phyloP scores from a whole-genome alignment of 2,888 invertebrate species.

The Lissocephala sabroskyi region DNA sequence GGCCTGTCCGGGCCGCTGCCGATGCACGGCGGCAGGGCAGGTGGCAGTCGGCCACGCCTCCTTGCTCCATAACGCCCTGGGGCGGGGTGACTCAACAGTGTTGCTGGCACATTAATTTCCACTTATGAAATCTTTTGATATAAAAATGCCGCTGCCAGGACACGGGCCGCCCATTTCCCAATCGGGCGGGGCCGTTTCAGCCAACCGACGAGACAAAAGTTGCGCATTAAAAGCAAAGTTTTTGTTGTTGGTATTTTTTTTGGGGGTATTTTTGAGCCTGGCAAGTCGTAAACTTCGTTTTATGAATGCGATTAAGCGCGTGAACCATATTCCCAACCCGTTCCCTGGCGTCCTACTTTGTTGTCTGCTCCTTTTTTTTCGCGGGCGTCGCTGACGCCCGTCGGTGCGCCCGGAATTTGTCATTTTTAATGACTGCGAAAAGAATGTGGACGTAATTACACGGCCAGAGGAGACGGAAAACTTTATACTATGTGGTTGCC shows the following conservation, averaged over 20 bases:
- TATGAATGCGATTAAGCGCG: slow-evolving; percentile 62
- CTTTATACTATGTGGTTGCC: slow-evolving; percentile 23
- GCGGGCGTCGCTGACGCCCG: no score
- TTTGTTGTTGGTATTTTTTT: no score
- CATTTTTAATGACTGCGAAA: slow-evolving; percentile 60
- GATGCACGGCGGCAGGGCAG: neutral
- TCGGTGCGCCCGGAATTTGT: slow-evolving; percentile 50
- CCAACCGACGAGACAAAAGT: slow-evolving; percentile 19
- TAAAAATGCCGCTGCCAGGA: slow-evolving; percentile 35
- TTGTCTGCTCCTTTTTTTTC: no score
- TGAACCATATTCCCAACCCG: slow-evolving; percentile 52
- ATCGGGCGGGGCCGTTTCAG: slow-evolving; percentile 10
- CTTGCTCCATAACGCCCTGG: slow-evolving; percentile 1
- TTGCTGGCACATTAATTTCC: slow-evolving; percentile 40
- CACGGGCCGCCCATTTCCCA: neutral
- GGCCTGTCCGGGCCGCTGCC: slow-evolving; percentile 30
- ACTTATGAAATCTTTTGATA: slow-evolving; percentile 49
- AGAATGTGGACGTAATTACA: slow-evolving; percentile 59
- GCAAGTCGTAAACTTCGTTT: slow-evolving; percentile 59
- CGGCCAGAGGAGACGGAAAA: slow-evolving; percentile 28
- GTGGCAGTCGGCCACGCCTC: slow-evolving; percentile 16
- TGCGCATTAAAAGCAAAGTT: slow-evolving; percentile 39
- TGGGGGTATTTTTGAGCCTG: slow-evolving; percentile 8
- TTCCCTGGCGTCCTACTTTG: slow-evolving; percentile 37
- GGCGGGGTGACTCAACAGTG: slow-evolving; percentile 11